A percentile compares a stretch with the other conserved stretches of the same genome.
phyloP scores from a whole-genome alignment of 2,888 invertebrate genomes.

The Drosophila macrospina region DNA sequence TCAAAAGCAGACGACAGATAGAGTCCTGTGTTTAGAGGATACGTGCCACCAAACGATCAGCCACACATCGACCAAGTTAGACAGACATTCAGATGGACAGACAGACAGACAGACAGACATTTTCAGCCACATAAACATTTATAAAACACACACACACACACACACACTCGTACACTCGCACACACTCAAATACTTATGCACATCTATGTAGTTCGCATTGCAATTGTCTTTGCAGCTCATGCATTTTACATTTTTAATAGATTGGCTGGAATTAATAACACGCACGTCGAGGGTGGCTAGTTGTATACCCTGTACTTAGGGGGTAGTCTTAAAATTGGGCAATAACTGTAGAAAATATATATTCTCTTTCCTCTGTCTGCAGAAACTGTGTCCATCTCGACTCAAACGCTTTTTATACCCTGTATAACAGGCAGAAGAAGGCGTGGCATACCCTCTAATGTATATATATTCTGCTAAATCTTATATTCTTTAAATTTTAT shows the following conservation, averaged over 20 bases:
- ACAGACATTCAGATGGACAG: conserved; percentile 16
- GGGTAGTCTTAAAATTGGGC: not conserved
- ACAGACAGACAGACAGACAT: conserved; percentile 25
- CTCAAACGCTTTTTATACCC: too few species aligned
- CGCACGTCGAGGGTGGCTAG: conserved; percentile 49
- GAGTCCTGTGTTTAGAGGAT: conserved; percentile 41
- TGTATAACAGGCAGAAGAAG: too few species aligned
- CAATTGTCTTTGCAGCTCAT: conserved; percentile 70
- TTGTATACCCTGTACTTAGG: conserved; percentile 14
- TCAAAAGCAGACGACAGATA: conserved; percentile 59
- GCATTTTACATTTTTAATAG: conserved; percentile 83
- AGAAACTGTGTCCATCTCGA: too few species aligned
- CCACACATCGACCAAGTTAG: conserved; percentile 14
- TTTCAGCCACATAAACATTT: conserved; percentile 19
- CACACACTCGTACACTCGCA: conserved; percentile 5
- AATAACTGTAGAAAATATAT: too few species aligned
- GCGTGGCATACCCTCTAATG: too few species aligned
- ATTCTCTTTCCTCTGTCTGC: too few species aligned
- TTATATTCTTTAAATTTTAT: too few species aligned
- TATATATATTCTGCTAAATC: too few species aligned
- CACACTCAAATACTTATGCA: conserved; percentile 2
- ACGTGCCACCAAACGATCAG: conserved; percentile 44
- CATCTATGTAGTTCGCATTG: conserved; percentile 45
- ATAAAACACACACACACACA: not conserved
- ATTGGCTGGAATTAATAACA: conserved; percentile 81